Conservation (phyloP, 2,113 vertebrate species). For the Lanius ludovicianus region DNA sequence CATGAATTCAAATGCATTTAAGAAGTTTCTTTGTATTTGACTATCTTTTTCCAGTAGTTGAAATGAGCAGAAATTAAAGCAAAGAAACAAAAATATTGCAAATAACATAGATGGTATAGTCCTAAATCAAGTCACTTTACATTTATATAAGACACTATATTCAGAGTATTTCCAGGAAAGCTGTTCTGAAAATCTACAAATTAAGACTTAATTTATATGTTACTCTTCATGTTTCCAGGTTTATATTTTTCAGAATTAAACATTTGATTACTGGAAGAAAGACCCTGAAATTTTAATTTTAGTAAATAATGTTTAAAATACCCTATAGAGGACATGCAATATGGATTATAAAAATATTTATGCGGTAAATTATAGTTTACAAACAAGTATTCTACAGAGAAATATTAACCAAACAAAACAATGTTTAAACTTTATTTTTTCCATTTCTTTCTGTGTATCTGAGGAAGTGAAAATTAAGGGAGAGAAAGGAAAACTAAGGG, state of each 20-base stretch:
- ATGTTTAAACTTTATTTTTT: background rate
- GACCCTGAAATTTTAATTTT: background rate
- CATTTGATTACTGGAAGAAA: background rate
- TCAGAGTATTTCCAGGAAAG: background rate
- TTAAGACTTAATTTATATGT: background rate
- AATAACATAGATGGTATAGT: background rate
- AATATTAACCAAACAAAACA: background rate
- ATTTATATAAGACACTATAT: background rate
- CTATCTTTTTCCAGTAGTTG: background rate
- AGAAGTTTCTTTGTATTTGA: background rate
- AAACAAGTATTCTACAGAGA: background rate
- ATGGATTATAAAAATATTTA: background rate
- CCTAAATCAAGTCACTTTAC: background rate
- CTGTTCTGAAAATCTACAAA: background rate
- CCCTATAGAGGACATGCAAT: background rate
- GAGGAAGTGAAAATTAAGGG: background rate
- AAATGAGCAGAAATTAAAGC: background rate
- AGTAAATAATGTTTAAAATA: background rate
- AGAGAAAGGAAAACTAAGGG: background rate
- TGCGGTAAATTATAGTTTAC: background rate
- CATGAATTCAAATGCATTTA: background rate
- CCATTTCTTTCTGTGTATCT: background rate
- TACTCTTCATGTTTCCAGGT: background rate
- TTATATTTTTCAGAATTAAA: background rate
- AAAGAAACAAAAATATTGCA: background rate